Evolutionary conservation across 1,140 invertebrate species (phyloP).

Genomic region (Drosophila asahinai): DNA sequence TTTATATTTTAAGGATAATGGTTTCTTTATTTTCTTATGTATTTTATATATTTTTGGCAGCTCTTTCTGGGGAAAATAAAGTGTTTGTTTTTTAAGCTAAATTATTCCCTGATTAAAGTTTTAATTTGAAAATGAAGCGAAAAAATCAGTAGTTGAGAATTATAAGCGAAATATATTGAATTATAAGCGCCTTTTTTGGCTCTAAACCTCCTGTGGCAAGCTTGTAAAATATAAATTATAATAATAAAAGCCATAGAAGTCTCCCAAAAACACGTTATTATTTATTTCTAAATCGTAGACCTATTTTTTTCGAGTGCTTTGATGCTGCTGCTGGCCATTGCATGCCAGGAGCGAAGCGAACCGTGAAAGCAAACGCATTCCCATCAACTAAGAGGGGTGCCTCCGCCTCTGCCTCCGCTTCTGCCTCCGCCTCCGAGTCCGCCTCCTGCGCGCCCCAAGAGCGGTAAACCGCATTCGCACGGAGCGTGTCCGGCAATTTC

Average conservation of each 20-base stretch:
- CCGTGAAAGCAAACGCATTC: slow-evolving; percentile 80
- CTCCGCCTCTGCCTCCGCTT: not conserved
- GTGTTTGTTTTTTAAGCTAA: no score
- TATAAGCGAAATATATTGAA: no score
- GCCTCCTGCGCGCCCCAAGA: slow-evolving; percentile 14
- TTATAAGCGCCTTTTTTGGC: no score
- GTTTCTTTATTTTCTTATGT: not conserved
- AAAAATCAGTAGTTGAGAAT: no score
- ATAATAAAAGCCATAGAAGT: no score
- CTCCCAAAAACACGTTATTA: no score
- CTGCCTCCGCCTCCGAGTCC: not conserved
- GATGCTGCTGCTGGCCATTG: slow-evolving; percentile 62
- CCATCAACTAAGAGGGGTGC: slow-evolving; percentile 62
- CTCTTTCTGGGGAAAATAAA: not conserved
- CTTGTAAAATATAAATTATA: no score
- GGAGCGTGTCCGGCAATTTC: slow-evolving; percentile 39
- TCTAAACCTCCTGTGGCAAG: not conserved
- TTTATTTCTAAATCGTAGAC: not conserved
- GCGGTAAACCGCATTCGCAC: slow-evolving; percentile 77
- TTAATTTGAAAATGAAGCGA: no score
- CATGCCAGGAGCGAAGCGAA: slow-evolving; percentile 71
- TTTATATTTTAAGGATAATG: not conserved
- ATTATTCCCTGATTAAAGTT: no score
- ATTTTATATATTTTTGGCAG: not conserved
- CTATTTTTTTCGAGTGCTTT: not conserved